phyloP scores from a whole-genome alignment of 1,140 invertebrate species.

The Drosophila murphyi region DNA sequence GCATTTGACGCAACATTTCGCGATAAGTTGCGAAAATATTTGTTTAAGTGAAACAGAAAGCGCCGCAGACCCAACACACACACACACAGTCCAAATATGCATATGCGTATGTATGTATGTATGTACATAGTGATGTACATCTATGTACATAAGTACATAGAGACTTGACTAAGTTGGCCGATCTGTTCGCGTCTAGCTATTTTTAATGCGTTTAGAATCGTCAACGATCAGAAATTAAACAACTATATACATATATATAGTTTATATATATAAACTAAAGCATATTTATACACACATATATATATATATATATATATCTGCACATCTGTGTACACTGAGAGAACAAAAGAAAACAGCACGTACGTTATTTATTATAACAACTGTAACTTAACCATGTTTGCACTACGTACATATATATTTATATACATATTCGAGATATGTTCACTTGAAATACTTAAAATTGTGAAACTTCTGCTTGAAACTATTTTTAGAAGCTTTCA shows the following conservation, averaged over 20 bases:
- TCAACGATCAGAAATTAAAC: constrained; percentile 1
- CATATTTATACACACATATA: neutral
- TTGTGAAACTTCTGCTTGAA: too few species aligned
- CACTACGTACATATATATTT: too few species aligned
- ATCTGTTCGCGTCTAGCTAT: constrained; percentile 20
- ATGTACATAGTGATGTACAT: neutral
- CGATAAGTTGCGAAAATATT: constrained; percentile 78
- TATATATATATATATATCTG: neutral
- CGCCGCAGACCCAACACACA: constrained; percentile 26
- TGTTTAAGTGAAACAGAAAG: constrained; percentile 76
- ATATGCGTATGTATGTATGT: neutral
- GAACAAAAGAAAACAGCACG: neutral
- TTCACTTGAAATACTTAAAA: too few species aligned
- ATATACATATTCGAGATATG: too few species aligned
- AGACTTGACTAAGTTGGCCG: constrained; percentile 11
- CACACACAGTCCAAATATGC: constrained; percentile 20
- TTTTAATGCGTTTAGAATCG: constrained; percentile 39
- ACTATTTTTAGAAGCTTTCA: neutral
- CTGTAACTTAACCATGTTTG: too few species aligned
- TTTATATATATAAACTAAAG: neutral
- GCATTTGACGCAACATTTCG: constrained; percentile 68
- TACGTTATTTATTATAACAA: neutral
- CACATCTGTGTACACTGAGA: neutral
- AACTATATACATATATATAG: constrained; percentile 6
- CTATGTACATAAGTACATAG: neutral